Conservation (phyloP, 2,888 invertebrate genomes). For the Dinocampus coccinellae region DNA sequence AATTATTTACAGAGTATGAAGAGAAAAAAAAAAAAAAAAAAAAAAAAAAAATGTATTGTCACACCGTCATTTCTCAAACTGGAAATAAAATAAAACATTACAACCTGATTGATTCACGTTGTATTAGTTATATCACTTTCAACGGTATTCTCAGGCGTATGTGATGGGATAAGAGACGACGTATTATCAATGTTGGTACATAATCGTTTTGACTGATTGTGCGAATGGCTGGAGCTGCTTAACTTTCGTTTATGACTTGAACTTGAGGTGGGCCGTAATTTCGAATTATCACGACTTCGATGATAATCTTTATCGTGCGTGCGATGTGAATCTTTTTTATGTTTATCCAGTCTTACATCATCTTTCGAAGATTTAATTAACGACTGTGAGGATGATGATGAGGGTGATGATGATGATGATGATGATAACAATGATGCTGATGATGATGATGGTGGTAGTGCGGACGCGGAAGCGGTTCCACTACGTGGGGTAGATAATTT, state of each 20-base stretch:
- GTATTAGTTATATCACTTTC: neutral
- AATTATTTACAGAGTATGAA: neutral
- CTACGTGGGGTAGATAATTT: neutral
- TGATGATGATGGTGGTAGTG: too few species aligned
- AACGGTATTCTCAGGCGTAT: neutral
- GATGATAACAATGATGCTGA: too few species aligned
- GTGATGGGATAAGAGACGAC: constrained; percentile 2
- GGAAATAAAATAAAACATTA: neutral
- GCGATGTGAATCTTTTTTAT: constrained; percentile 41
- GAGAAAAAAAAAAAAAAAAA: neutral
- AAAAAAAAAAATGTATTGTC: neutral
- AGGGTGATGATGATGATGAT: too few species aligned
- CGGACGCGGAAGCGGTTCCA: too few species aligned
- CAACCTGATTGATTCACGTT: neutral
- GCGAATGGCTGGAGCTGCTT: constrained; percentile 48
- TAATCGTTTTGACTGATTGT: constrained; percentile 55
- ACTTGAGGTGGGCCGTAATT: constrained; percentile 52
- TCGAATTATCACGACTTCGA: constrained; percentile 45
- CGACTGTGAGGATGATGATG: constrained; percentile 21
- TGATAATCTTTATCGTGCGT: constrained; percentile 45
- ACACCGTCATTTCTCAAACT: neutral
- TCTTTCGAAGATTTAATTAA: constrained; percentile 26
- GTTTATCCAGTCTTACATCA: constrained; percentile 25
- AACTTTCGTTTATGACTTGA: constrained; percentile 61
- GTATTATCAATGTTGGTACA: constrained; percentile 47